phyloP scores from a whole-genome alignment of 2,888 invertebrate species.

The Muscina levida region DNA sequence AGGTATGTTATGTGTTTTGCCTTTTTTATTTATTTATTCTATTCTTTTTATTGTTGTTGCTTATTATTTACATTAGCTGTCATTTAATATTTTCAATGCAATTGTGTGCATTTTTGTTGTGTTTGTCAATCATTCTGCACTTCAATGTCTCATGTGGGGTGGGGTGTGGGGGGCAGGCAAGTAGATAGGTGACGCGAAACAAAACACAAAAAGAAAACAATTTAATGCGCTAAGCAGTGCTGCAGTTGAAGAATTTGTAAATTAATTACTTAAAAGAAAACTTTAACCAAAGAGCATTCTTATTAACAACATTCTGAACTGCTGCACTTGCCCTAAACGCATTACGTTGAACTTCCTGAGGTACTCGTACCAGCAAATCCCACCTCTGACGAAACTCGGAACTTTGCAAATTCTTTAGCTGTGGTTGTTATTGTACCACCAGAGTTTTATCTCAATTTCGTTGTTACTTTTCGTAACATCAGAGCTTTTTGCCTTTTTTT shows the following conservation, averaged over 20 bases:
- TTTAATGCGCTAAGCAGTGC: constrained; percentile 5
- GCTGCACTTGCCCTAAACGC: not conserved
- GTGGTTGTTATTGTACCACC: not conserved
- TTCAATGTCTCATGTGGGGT: constrained; percentile 18
- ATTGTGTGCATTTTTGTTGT: constrained; percentile 26
- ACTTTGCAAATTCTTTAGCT: constrained; percentile 19
- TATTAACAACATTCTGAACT: not conserved
- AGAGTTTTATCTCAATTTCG: not conserved
- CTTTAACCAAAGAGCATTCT: not conserved
- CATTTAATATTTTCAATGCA: constrained; percentile 51
- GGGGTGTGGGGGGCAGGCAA: not conserved
- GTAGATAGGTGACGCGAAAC: not conserved
- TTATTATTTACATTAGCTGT: constrained; percentile 39
- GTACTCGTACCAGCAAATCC: not conserved
- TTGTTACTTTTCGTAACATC: no score
- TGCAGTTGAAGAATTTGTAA: not conserved
- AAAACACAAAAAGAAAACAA: constrained; percentile 9
- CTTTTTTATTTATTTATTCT: not conserved
- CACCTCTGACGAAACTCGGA: not conserved
- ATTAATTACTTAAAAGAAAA: constrained; percentile 10
- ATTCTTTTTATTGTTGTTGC: constrained; percentile 11
- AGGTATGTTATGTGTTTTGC: no score
- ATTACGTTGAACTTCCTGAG: not conserved
- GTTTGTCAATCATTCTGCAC: constrained; percentile 1
- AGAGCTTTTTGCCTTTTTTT: no score